Conservation (phyloP, 2,888 invertebrate genomes). For the Heliconius ethilla region DNA sequence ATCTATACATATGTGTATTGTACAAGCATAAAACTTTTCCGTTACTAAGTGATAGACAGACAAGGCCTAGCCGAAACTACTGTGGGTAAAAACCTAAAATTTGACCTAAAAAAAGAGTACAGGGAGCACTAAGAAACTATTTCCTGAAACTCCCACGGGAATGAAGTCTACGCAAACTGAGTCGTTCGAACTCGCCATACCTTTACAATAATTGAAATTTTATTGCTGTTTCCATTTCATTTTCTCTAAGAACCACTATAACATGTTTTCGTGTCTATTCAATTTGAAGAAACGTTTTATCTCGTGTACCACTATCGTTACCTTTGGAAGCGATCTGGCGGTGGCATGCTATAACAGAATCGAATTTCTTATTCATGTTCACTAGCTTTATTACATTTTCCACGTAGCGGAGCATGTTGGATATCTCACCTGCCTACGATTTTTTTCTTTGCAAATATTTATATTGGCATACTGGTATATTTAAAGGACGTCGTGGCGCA, state of each 20-base stretch:
- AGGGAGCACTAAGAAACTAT: neutral
- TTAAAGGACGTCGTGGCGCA: no score
- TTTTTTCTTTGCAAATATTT: constrained; percentile 37
- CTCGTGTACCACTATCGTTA: constrained; percentile 39
- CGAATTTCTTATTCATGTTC: constrained; percentile 60
- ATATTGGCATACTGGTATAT: constrained; percentile 23
- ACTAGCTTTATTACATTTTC: constrained; percentile 48
- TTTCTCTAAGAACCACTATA: neutral
- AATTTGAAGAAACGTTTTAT: constrained; percentile 36
- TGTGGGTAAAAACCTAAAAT: neutral
- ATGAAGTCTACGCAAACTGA: neutral
- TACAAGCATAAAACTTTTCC: neutral
- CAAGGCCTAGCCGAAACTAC: neutral
- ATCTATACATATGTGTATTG: no score
- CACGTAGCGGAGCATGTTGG: constrained; percentile 38
- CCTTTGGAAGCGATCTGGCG: constrained; percentile 45
- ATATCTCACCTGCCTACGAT: constrained; percentile 43
- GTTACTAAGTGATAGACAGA: neutral
- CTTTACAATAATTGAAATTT: neutral
- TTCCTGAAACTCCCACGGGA: neutral
- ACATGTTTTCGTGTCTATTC: constrained; percentile 18
- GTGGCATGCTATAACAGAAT: constrained; percentile 50
- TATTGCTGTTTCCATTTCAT: neutral
- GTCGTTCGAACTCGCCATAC: neutral
- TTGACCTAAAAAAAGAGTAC: no score